Evolutionary conservation across 2,888 invertebrate genomes (phyloP).

Genomic region (Orgyia antiqua): DNA sequence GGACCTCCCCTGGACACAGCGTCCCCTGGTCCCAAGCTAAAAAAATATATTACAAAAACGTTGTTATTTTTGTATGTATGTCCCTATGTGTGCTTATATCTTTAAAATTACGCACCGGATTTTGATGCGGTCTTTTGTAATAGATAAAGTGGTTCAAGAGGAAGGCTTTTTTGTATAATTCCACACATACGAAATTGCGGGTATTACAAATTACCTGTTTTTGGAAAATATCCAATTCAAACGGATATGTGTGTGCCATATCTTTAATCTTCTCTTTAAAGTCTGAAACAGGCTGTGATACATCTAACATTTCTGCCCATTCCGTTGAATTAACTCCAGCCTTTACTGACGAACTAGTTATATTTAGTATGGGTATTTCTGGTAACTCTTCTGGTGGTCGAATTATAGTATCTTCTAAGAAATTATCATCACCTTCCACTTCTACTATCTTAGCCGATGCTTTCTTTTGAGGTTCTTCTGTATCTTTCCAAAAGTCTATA

Average conservation of each 20-base stretch:
- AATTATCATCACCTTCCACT: constrained; percentile 47
- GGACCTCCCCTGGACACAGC: too few species aligned
- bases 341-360: constrained; percentile 73
- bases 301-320: constrained; percentile 94
- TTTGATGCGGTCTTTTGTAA: too few species aligned
- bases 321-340: constrained; percentile 78
- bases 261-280: constrained; percentile 89
- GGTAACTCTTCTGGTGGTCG: constrained; percentile 58
- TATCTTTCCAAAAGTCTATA: constrained; percentile 67
- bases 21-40: too few species aligned
- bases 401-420: constrained; percentile 57
- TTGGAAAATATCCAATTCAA: constrained; percentile 97
- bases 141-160: too few species aligned
- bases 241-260: constrained; percentile 91
- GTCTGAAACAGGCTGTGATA: constrained; percentile 87
- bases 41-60: too few species aligned
- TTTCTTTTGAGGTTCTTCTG: constrained; percentile 39
- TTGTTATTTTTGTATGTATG: too few species aligned
- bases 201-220: too few species aligned
- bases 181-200: too few species aligned
- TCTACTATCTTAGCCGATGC: constrained; percentile 28
- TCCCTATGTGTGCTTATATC: too few species aligned
- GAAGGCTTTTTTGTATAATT: too few species aligned
- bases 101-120: too few species aligned
- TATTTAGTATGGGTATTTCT: constrained; percentile 82